Evolutionary conservation across 2,797 vertebrate genomes (phyloP), one percentile per base, ranked within the genome.

Genomic region (Megaceryle alcyon): DNA sequence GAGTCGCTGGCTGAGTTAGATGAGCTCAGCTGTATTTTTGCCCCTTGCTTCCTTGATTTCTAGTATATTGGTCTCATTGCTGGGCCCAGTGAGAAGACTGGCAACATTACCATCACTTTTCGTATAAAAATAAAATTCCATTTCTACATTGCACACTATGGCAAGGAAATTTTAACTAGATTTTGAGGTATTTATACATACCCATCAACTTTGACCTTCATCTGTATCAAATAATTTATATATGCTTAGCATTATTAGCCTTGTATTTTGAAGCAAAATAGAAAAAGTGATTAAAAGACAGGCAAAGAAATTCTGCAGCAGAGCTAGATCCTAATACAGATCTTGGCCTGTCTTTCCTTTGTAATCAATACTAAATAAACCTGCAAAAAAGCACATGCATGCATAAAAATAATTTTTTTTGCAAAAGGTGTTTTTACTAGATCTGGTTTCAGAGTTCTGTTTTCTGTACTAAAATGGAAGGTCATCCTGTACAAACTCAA

Each of bases 1-100:
- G 88, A 96, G 80, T 86, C 95, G 69, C 68, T 95, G 73, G 92
- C 72, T 12, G 8, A 84, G 87, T 61, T 86, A 92, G 70, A 95
- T 49, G 84, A 96, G 97, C 86, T 96, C 94, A 91, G 86, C 43
- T 70, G 86, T 88, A 87, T 59, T 92, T 96, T 94, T 90, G 70
- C 93, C 90, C 94, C 93, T 96, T 97, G 83, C 92, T 96, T 96
- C 64, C 35, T 93, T 89, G 81, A 88, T 90, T 97, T 94, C 82
- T 85, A 83, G 76, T 86, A 95, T 81, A 95, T 93, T 87, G 86
- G 82, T 72, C 94, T 97, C 96, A 75, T 82, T 93, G 92, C 80
- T 81, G 85, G 96, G 90, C 90, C 79, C 86, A 88, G 71, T 73
- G 82, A 96, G 94, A 94, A 98, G 92, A 94, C 70, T 26, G 92